phyloP scores from a whole-genome alignment of 1,140 invertebrate genomes.

The Trachymyrmex cornetzi region DNA sequence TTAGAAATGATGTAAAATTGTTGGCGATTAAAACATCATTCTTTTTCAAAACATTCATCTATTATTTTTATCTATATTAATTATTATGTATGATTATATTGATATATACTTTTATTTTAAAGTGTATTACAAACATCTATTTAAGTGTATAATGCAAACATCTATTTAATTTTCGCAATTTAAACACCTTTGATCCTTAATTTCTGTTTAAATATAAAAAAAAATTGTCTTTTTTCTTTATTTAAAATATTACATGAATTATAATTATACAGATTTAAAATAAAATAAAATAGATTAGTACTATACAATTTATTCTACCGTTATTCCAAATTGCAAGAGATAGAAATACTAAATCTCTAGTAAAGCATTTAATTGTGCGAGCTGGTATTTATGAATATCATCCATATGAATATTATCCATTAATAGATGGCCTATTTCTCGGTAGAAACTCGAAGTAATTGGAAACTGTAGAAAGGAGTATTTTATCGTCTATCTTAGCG shows the following conservation, averaged over 20 bases:
- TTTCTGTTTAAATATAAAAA: constrained; percentile 2
- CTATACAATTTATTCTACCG: background rate
- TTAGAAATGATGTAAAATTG: constrained; percentile 11
- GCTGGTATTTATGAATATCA: constrained; percentile 5
- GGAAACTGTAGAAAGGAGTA: background rate
- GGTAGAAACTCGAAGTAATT: constrained; percentile 22
- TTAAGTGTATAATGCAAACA: background rate
- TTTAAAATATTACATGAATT: background rate
- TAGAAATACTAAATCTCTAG: background rate
- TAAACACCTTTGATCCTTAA: background rate
- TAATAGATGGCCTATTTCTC: constrained; percentile 7
- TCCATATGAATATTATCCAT: background rate
- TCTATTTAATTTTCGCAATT: background rate
- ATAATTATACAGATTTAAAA: background rate
- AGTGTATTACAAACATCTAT: background rate
- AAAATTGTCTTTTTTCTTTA: background rate
- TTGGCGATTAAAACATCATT: background rate
- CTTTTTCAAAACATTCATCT: background rate
- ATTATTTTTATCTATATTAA: background rate
- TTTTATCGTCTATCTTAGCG: background rate
- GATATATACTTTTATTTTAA: background rate
- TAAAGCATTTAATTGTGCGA: background rate
- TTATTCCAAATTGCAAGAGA: background rate
- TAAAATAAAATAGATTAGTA: background rate
- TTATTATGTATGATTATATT: background rate